A percentile compares a stretch with the other conserved stretches of the same genome.
These are phyloP conservation scores for Neodiprion pinetum DNA, from an alignment of 1,140 invertebrate genomes.

Conservation along the genomic window DNA sequence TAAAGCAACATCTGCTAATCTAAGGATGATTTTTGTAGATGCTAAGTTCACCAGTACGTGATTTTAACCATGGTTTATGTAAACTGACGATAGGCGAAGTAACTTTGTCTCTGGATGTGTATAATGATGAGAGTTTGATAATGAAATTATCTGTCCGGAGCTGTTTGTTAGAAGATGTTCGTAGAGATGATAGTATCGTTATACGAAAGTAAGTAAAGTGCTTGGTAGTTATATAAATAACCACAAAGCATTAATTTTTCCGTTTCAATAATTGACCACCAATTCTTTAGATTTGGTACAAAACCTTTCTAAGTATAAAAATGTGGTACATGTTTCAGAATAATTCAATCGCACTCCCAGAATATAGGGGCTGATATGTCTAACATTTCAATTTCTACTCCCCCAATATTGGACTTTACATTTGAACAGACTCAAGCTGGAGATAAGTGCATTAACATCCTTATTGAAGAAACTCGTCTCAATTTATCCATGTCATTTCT, in stretches of 20 bases:
- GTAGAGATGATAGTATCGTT: slow-evolving; percentile 68
- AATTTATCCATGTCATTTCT: slow-evolving; percentile 78
- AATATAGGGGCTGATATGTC: slow-evolving; percentile 64
- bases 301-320: neutral
- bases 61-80: slow-evolving; percentile 75
- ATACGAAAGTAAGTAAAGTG: slow-evolving; percentile 68
- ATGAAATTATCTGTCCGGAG: slow-evolving; percentile 76
- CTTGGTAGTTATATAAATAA: slow-evolving; percentile 2
- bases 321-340: slow-evolving; percentile 58
- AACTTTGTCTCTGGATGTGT: slow-evolving; percentile 68
- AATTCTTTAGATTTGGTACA: neutral
- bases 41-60: slow-evolving; percentile 76
- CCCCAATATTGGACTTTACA: slow-evolving; percentile 72
- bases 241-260: neutral
- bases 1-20: too few relatives aligned
- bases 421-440: slow-evolving; percentile 70
- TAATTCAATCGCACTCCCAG: slow-evolving; percentile 73
- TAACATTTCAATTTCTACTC: slow-evolving; percentile 69
- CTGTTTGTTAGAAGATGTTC: slow-evolving; percentile 75
- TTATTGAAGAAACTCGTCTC: slow-evolving; percentile 75
- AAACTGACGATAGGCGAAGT: slow-evolving; percentile 77
- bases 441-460: slow-evolving; percentile 70
- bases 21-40: slow-evolving; percentile 48
- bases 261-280: too few relatives aligned
- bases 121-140: slow-evolving; percentile 75